Conservation (phyloP, 1,140 invertebrate genomes). For the Lanistes nyassanus region DNA sequence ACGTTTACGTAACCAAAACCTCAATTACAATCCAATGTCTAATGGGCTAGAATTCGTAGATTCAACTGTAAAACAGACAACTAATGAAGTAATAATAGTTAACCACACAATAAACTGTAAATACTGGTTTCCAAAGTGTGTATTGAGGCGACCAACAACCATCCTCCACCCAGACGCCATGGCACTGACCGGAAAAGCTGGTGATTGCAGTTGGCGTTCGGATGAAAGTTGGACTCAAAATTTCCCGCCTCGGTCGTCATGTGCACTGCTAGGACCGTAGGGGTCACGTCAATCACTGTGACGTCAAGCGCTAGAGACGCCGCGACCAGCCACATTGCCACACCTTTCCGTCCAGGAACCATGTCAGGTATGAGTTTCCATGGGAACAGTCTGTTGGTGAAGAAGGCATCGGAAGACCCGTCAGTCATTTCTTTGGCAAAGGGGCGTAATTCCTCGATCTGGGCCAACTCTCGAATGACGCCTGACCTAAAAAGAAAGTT, state of each 20-base stretch:
- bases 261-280: conserved; percentile 17
- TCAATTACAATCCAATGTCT: too few relatives aligned
- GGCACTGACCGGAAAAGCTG: not conserved
- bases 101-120: too few relatives aligned
- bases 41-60: too few relatives aligned
- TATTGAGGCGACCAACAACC: too few relatives aligned
- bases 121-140: too few relatives aligned
- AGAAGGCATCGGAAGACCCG: conserved; percentile 30
- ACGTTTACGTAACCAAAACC: too few relatives aligned
- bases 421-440: conserved; percentile 4
- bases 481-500: too few relatives aligned
- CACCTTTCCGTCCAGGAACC: conserved; percentile 21
- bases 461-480: not conserved
- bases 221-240: conserved; percentile 3
- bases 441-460: not conserved
- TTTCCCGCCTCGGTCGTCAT: conserved; percentile 21
- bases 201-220: not conserved
- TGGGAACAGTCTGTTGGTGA: conserved; percentile 31
- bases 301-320: conserved; percentile 5
- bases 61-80: too few relatives aligned
- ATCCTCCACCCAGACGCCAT: too few relatives aligned
- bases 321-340: conserved; percentile 21
- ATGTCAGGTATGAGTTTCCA: conserved; percentile 28
- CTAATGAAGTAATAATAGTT: too few relatives aligned
- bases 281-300: conserved; percentile 22